Percentiles rank a stretch among this genome's conserved stretches.
These are phyloP conservation scores for Batillaria attramentaria DNA, from an alignment of 1,140 invertebrate genomes.

Conservation along the genomic window DNA sequence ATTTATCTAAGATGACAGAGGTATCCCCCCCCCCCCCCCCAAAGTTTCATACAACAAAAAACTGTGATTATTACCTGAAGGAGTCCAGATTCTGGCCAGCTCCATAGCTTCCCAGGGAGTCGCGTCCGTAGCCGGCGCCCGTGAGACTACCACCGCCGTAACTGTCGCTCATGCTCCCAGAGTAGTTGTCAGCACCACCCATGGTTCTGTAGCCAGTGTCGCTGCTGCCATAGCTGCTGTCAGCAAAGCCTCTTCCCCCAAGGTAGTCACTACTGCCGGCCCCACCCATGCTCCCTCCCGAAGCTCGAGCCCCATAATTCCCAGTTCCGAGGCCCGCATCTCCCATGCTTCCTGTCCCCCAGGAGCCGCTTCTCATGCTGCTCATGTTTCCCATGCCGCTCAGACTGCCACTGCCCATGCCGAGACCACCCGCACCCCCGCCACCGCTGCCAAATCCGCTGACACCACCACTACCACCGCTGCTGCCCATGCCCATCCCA, in stretches of 20 bases:
- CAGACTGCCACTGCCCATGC: not conserved
- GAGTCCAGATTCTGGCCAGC: too few relatives aligned
- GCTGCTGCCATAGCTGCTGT: not conserved
- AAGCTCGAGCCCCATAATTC: not conserved
- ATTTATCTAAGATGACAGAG: too few relatives aligned
- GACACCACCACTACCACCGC: conserved; percentile 7
- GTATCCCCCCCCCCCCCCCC: too few relatives aligned
- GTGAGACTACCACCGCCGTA: too few relatives aligned
- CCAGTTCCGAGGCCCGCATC: not conserved
- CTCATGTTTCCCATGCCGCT: not conserved
- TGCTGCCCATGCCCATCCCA: not conserved
- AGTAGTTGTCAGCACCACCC: not conserved
- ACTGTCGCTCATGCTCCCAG: not conserved
- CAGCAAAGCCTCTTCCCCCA: conserved; percentile 19
- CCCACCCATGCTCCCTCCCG: not conserved
- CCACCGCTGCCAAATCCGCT: conserved; percentile 24
- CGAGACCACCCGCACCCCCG: not conserved
- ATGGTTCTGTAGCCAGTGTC: not conserved
- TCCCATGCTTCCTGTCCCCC: conserved; percentile 2
- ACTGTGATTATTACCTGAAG: too few relatives aligned
- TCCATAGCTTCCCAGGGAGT: too few relatives aligned
- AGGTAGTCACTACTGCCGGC: conserved; percentile 19
- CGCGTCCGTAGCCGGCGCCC: too few relatives aligned
- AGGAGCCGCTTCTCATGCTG: not conserved
- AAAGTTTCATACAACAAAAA: too few relatives aligned